A percentile compares a stretch with the other conserved stretches of the same genome.
Conservation (phyloP, 1,140 invertebrate species). For the Pseudobourletiella spinata region DNA sequence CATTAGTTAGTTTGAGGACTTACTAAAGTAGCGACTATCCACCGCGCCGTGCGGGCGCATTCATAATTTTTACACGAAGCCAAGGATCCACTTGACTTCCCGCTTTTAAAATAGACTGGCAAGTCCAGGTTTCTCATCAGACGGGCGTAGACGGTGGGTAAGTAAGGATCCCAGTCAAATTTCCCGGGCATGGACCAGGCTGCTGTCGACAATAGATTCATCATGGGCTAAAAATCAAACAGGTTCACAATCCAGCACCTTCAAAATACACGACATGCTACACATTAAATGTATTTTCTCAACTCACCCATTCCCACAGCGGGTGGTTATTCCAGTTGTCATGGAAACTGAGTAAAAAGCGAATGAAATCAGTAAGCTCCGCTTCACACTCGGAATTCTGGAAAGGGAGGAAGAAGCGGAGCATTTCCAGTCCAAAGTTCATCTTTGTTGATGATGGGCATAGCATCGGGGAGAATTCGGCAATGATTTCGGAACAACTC, state of each 20-base stretch:
- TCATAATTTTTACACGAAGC: constrained; percentile 45
- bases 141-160: constrained; percentile 70
- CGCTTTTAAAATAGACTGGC: constrained; percentile 60
- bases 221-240: constrained; percentile 50
- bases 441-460: constrained; percentile 59
- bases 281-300: background rate
- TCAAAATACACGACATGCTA: too few relatives aligned
- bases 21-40: constrained; percentile 60
- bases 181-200: constrained; percentile 68
- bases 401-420: constrained; percentile 70
- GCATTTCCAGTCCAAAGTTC: constrained; percentile 50
- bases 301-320: constrained; percentile 59
- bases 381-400: constrained; percentile 54
- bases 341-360: constrained; percentile 17
- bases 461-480: constrained; percentile 65
- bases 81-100: constrained; percentile 42
- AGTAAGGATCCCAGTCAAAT: constrained; percentile 76
- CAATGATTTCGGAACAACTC: constrained; percentile 79
- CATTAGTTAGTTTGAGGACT: constrained; percentile 38
- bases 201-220: constrained; percentile 61
- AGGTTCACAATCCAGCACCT: background rate
- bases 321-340: constrained; percentile 59
- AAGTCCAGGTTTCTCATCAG: constrained; percentile 63
- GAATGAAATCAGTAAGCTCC: constrained; percentile 67
- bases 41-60: constrained; percentile 51